phyloP scores from a whole-genome alignment of 2,113 vertebrate genomes.

The Heterocephalus glaber region DNA sequence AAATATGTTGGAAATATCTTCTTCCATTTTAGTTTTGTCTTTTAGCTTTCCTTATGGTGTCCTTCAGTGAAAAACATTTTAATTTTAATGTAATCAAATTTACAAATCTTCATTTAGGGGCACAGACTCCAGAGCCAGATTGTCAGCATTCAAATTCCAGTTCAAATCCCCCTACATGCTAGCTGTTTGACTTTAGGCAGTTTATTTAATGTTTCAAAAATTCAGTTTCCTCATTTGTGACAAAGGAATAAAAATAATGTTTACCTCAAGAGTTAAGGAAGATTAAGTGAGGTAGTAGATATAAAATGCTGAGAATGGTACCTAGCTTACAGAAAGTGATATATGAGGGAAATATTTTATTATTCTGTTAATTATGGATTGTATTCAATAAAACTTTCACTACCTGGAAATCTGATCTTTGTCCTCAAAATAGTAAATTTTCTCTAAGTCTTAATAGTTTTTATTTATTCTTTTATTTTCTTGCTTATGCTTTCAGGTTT shows the following conservation, averaged over 20 bases:
- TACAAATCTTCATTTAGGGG: neutral
- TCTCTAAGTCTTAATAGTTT: neutral
- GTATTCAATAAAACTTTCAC: neutral
- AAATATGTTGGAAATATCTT: conserved; percentile 42
- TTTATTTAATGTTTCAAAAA: neutral
- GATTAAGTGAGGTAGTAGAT: neutral
- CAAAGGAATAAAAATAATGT: neutral
- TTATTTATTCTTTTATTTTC: neutral
- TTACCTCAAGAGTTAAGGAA: neutral
- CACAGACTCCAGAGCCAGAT: neutral
- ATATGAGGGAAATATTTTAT: neutral
- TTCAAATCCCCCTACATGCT: neutral
- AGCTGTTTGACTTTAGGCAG: neutral
- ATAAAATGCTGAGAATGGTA: neutral
- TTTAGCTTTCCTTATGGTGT: conserved; percentile 1
- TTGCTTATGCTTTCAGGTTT: conserved; percentile 25
- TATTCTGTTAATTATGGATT: neutral
- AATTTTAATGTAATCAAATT: neutral
- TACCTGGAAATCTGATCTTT: neutral
- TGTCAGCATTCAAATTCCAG: neutral
- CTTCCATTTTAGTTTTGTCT: neutral
- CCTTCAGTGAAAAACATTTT: neutral
- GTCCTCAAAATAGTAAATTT: neutral
- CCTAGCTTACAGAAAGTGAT: neutral
- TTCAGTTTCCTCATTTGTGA: conserved; percentile 21